Evolutionary conservation across 2,888 invertebrate species (phyloP).

Genomic region (Drosophila fulvimacula): DNA sequence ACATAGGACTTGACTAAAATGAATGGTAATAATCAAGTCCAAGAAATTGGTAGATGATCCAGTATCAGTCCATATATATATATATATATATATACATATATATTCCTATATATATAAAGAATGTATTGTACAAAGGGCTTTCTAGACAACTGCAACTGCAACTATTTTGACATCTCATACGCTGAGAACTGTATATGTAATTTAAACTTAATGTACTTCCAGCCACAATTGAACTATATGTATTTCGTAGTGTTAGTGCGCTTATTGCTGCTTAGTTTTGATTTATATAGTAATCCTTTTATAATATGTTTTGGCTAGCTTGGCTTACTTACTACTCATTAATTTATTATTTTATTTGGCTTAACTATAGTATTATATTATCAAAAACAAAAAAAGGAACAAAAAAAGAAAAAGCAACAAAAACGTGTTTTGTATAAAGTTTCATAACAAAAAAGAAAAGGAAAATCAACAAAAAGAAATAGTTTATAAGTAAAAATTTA

Average conservation of each 20-base stretch:
- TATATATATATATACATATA: neutral
- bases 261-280: conserved; percentile 50
- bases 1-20: conserved; percentile 27
- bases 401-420: conserved; percentile 29
- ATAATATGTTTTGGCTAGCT: conserved; percentile 56
- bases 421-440: conserved; percentile 53
- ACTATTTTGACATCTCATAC: conserved; percentile 43
- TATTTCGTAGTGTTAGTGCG: conserved; percentile 60
- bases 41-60: conserved; percentile 19
- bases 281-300: conserved; percentile 33
- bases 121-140: conserved; percentile 56
- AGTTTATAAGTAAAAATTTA: conserved; percentile 35
- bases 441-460: conserved; percentile 32
- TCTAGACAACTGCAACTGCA: conserved; percentile 35
- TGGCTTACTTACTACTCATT: conserved; percentile 72
- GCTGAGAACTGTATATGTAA: conserved; percentile 38
- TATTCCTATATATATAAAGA: conserved; percentile 21
- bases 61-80: conserved; percentile 14
- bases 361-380: conserved; percentile 70
- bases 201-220: conserved; percentile 58
- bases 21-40: conserved; percentile 20
- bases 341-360: conserved; percentile 74
- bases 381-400: conserved; percentile 16
- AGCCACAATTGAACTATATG: conserved; percentile 69
- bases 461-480: conserved; percentile 8